Percentiles rank a stretch among this genome's conserved stretches.
Conservation (phyloP, 37 sponge, comb jelly and placozoan species). For the Bolinopsis microptera region DNA sequence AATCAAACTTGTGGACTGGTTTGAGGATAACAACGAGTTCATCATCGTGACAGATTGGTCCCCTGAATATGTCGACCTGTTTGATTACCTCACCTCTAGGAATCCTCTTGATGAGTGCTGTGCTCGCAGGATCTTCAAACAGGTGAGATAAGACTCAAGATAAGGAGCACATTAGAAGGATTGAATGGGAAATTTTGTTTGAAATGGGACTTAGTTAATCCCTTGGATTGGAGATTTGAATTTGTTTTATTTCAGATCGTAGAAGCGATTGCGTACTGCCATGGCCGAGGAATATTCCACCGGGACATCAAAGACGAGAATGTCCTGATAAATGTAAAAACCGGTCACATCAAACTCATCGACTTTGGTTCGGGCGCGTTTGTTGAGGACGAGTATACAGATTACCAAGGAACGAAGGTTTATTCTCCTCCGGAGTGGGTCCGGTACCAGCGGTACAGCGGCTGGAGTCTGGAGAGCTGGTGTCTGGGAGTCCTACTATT, state of each 20-base stretch:
- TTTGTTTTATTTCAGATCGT: constrained; percentile 69
- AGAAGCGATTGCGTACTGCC: constrained; percentile 82
- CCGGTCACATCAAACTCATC: constrained; percentile 83
- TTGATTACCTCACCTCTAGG: constrained; percentile 57
- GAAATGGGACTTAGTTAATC: too few relatives aligned
- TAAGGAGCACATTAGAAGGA: background rate
- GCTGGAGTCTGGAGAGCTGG: constrained; percentile 81
- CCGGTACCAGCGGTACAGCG: constrained; percentile 75
- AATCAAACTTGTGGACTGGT: constrained; percentile 85
- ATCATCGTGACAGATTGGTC: constrained; percentile 64
- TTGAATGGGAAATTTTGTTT: too few relatives aligned
- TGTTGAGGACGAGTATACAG: constrained; percentile 70
- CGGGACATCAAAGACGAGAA: constrained; percentile 94
- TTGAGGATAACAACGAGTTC: constrained; percentile 71
- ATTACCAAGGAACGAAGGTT: constrained; percentile 77
- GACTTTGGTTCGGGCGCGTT: constrained; percentile 92
- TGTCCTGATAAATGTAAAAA: constrained; percentile 81
- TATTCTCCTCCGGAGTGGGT: constrained; percentile 94
- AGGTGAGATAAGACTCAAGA: background rate
- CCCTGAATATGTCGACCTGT: constrained; percentile 54
- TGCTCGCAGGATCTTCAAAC: constrained; percentile 59
- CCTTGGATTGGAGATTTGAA: too few relatives aligned
- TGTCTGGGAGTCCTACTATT: constrained; percentile 89
- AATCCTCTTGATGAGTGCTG: constrained; percentile 65
- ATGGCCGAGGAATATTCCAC: constrained; percentile 81